Percentiles rank a stretch among this genome's conserved stretches.
Evolutionary conservation across 2,888 invertebrate genomes (phyloP).

Genomic region (Epinotia bilunana): DNA sequence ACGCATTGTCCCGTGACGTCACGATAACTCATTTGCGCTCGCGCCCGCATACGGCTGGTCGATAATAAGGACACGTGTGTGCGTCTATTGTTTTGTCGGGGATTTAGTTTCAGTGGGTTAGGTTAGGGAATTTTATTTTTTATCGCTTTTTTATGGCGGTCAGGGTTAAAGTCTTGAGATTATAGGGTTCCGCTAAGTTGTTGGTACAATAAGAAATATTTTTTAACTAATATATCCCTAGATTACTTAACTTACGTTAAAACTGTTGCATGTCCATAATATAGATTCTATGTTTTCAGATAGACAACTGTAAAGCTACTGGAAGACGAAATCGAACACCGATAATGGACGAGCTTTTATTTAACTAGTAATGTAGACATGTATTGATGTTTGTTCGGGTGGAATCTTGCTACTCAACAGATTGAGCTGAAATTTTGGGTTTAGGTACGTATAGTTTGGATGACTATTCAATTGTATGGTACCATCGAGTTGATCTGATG

Average conservation of each 20-base stretch:
- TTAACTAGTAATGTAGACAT: too few species aligned
- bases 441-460: too few species aligned
- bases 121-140: constrained; percentile 32
- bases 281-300: neutral
- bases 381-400: too few species aligned
- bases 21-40: constrained; percentile 70
- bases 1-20: constrained; percentile 65
- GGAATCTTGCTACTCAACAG: too few species aligned
- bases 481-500: too few species aligned
- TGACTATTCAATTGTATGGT: too few species aligned
- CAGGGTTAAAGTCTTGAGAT: neutral
- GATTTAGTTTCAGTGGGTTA: constrained; percentile 45
- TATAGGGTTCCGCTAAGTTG: neutral
- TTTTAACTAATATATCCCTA: neutral
- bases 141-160: constrained; percentile 22
- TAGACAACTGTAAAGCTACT: neutral
- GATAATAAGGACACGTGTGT: constrained; percentile 80
- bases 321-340: neutral
- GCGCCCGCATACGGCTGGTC: constrained; percentile 73
- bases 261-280: neutral
- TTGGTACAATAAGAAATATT: neutral
- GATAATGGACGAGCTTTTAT: neutral
- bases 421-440: too few species aligned
- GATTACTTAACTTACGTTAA: too few species aligned
- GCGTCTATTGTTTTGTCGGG: constrained; percentile 37